phyloP scores from a whole-genome alignment of 2,797 vertebrate species.

The Arrhamphus sclerolepis region DNA sequence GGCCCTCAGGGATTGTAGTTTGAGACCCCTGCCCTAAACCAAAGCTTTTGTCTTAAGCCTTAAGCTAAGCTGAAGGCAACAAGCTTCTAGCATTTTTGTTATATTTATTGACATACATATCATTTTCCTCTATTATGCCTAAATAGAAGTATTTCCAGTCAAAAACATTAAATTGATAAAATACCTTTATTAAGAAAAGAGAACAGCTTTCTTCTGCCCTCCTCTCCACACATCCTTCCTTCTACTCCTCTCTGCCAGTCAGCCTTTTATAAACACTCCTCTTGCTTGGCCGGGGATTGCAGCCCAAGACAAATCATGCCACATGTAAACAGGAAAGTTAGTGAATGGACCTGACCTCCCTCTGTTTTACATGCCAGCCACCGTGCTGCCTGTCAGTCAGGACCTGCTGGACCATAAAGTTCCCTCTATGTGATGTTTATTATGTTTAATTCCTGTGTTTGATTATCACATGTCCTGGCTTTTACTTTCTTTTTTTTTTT shows the following conservation, averaged over 20 bases:
- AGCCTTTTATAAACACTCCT: slow-evolving; percentile 64
- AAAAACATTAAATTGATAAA: too few species aligned
- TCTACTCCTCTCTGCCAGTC: slow-evolving; percentile 46
- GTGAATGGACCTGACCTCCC: slow-evolving; percentile 61
- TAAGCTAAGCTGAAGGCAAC: too few species aligned
- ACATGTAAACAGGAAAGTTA: slow-evolving; percentile 76
- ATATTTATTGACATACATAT: too few species aligned
- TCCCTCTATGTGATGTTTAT: slow-evolving; percentile 65
- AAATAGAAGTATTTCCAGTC: too few species aligned
- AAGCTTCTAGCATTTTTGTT: too few species aligned
- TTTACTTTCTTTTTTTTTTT: slow-evolving; percentile 4
- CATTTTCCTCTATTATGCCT: too few species aligned
- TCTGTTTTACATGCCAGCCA: slow-evolving; percentile 54
- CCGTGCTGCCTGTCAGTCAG: slow-evolving; percentile 67
- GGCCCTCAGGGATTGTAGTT: too few species aligned
- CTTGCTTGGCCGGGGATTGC: slow-evolving; percentile 26
- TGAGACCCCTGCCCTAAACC: too few species aligned
- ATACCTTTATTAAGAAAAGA: not conserved
- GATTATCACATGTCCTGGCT: slow-evolving; percentile 46
- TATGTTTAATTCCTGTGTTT: slow-evolving; percentile 53
- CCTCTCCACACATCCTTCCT: slow-evolving; percentile 32
- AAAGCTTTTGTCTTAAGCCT: too few species aligned
- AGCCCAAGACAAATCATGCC: slow-evolving; percentile 47
- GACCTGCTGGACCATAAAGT: slow-evolving; percentile 41
- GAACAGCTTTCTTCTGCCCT: slow-evolving; percentile 18